Conservation (phyloP, 2,888 invertebrate genomes). For the Mythimna ferrago region DNA sequence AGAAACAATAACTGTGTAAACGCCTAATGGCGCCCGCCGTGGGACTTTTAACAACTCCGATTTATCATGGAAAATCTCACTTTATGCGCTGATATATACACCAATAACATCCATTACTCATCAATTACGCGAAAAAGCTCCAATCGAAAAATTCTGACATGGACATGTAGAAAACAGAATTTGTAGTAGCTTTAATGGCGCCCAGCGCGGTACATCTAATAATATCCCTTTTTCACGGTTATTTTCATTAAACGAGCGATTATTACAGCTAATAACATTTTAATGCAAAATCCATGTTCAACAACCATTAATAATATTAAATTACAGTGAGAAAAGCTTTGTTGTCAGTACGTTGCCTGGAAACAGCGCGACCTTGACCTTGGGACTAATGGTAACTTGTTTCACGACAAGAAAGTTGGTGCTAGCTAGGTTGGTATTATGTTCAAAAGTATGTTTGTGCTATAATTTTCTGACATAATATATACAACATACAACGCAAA, state of each 20-base stretch:
- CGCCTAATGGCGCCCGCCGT: slow-evolving; percentile 62
- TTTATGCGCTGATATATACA: slow-evolving; percentile 37
- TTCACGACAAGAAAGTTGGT: slow-evolving; percentile 55
- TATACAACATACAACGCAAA: background rate
- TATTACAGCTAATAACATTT: slow-evolving; percentile 63
- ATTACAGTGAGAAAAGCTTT: slow-evolving; percentile 61
- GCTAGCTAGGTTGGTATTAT: slow-evolving; percentile 44
- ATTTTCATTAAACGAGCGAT: slow-evolving; percentile 47
- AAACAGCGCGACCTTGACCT: slow-evolving; percentile 67
- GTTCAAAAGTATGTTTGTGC: slow-evolving; percentile 38
- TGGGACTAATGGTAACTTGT: slow-evolving; percentile 59
- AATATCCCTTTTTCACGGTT: slow-evolving; percentile 28
- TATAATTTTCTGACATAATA: slow-evolving; percentile 36
- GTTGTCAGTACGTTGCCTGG: slow-evolving; percentile 73
- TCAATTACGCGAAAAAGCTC: slow-evolving; percentile 13
- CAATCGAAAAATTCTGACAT: slow-evolving; percentile 17
- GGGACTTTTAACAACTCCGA: slow-evolving; percentile 40
- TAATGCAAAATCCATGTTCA: slow-evolving; percentile 67
- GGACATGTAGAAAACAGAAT: slow-evolving; percentile 9
- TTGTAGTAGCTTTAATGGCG: slow-evolving; percentile 46
- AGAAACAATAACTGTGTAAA: slow-evolving; percentile 43
- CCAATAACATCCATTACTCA: slow-evolving; percentile 14
- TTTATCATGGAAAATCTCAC: slow-evolving; percentile 34
- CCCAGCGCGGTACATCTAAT: slow-evolving; percentile 50
- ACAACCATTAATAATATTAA: slow-evolving; percentile 64